These are phyloP conservation scores for Acromyrmex heyeri DNA, from an alignment of 1,140 invertebrate genomes.

Conservation along the genomic window DNA sequence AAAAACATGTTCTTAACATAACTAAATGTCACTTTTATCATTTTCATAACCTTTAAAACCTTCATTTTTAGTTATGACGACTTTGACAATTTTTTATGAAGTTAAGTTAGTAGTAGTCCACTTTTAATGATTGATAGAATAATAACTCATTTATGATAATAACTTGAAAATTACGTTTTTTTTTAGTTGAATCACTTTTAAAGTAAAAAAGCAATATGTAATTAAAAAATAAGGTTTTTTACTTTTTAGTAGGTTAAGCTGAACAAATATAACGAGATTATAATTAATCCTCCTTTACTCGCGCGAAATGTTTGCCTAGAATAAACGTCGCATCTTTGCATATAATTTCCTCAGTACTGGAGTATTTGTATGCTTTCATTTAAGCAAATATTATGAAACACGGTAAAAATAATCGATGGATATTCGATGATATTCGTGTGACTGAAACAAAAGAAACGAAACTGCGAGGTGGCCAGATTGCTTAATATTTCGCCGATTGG, in stretches of 20 bases:
- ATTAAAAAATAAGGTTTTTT: background rate
- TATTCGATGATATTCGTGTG: background rate
- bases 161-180: too few relatives aligned
- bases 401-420: background rate
- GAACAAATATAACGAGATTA: background rate
- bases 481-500: slow-evolving; percentile 39
- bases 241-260: background rate
- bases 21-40: too few relatives aligned
- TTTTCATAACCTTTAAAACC: too few relatives aligned
- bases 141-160: too few relatives aligned
- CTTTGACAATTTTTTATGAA: too few relatives aligned
- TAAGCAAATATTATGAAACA: slow-evolving; percentile 30
- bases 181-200: too few relatives aligned
- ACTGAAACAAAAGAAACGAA: slow-evolving; percentile 27
- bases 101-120: too few relatives aligned
- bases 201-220: background rate
- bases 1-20: too few relatives aligned
- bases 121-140: too few relatives aligned
- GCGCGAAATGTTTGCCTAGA: slow-evolving; percentile 10
- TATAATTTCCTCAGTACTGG: background rate
- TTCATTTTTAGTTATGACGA: too few relatives aligned
- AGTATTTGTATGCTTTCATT: slow-evolving; percentile 16
- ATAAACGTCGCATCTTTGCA: background rate
- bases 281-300: background rate
- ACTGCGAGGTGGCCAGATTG: background rate